phyloP scores from a whole-genome alignment of 2,888 invertebrate species.

The Acrobasis consociella region DNA sequence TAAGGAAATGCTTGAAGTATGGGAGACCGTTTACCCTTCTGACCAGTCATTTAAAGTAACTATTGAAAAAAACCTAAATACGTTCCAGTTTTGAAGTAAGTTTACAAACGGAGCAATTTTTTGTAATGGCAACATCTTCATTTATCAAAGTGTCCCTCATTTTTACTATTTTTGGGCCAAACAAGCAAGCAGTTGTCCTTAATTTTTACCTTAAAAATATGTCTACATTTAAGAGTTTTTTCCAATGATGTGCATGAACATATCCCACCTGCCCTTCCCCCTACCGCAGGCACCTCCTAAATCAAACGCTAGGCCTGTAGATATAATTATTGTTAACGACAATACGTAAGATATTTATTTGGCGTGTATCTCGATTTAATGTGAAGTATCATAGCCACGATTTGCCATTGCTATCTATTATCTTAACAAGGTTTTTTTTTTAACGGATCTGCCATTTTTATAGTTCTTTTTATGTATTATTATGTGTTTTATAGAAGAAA shows the following conservation, averaged over 20 bases:
- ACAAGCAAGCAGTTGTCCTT: too few relatives aligned
- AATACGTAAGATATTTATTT: constrained; percentile 25
- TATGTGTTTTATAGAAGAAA: too few relatives aligned
- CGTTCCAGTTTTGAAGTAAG: too few relatives aligned
- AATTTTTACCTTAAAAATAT: neutral
- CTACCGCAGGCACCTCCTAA: neutral
- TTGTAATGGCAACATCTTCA: too few relatives aligned
- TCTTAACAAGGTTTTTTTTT: constrained; percentile 6
- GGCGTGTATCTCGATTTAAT: constrained; percentile 24
- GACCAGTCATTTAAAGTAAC: too few relatives aligned
- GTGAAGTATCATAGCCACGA: constrained; percentile 4
- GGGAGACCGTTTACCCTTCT: neutral
- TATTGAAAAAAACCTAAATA: too few relatives aligned
- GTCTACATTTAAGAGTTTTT: neutral
- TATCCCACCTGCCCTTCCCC: neutral
- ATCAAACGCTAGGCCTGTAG: neutral
- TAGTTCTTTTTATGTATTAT: neutral
- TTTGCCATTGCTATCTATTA: constrained; percentile 14
- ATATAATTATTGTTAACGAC: constrained; percentile 20
- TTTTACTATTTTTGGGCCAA: too few relatives aligned
- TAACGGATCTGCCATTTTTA: constrained; percentile 18
- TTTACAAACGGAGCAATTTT: too few relatives aligned
- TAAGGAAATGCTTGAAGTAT: neutral
- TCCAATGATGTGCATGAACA: neutral
- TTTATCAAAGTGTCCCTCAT: too few relatives aligned